Evolutionary conservation across 2,888 invertebrate genomes (phyloP).

Genomic region (Drosophila kambysellisi): DNA sequence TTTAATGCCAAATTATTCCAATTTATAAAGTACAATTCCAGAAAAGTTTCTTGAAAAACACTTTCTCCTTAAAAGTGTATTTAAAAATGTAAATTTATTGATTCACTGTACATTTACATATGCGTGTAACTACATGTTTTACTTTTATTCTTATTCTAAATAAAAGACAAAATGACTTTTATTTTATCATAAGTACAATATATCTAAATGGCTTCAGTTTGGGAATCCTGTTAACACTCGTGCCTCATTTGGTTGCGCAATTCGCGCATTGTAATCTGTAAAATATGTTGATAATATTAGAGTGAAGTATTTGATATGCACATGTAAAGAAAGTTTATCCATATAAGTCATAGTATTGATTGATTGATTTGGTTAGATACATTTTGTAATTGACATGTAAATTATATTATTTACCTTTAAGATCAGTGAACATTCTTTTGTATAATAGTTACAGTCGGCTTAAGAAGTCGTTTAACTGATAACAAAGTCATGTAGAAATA

Average conservation of each 20-base stretch:
- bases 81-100: not conserved
- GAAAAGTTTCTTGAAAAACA: not conserved
- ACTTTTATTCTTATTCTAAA: not conserved
- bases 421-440: slow-evolving; percentile 53
- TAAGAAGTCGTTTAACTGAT: slow-evolving; percentile 58
- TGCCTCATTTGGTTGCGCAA: slow-evolving; percentile 64
- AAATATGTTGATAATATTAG: slow-evolving; percentile 35
- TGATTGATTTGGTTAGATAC: slow-evolving; percentile 47
- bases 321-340: not conserved
- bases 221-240: slow-evolving; percentile 14
- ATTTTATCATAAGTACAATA: not conserved
- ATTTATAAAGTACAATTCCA: not conserved
- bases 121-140: not conserved
- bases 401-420: slow-evolving; percentile 65
- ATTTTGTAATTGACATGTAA: slow-evolving; percentile 47
- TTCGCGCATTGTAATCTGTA: slow-evolving; percentile 73
- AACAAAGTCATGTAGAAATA: slow-evolving; percentile 51
- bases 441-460: slow-evolving; percentile 54
- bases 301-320: not conserved
- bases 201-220: not conserved
- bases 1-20: no score
- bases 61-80: not conserved
- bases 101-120: not conserved
- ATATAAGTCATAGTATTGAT: slow-evolving; percentile 3
- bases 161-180: not conserved